Base-by-base conservation (phyloP, 2,888 invertebrate genomes). In the Ennomos fuscantarius region DNA sequence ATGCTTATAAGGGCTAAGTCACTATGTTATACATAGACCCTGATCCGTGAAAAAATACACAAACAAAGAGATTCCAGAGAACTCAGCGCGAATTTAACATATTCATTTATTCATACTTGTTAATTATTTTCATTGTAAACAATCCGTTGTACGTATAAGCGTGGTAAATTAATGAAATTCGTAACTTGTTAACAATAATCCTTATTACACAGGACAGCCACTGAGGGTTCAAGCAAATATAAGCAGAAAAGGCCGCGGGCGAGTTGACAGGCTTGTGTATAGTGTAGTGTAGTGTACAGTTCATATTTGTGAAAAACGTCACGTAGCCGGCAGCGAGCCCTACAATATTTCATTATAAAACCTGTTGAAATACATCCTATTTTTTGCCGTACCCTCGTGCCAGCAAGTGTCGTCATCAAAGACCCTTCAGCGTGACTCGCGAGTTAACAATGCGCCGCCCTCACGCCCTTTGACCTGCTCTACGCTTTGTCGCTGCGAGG, bases 391-490 rank as follows among this genome's bases (percentile, higher is more conserved):
- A 67, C 68, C 70, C 66, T 68, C 70, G 66, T 69, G 59, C 73
- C 64, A 68, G 73, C 79, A 78, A 82, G 82, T 82, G 82, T 81
- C 79, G 79, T 86, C 88, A 87, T 86, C 83, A 86, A 86, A 86
- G 84, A 84, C 86, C 82, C 88, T 89, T 79, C 79, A 86, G 81
- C 81, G 78, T 79, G 85, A 84, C 82, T 85, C 86, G 84, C 80
- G 81, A 83, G 87, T 84, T 90, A 90, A 90, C 90, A 91, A 90
- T 89, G 89, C 82, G 78, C 78, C 78, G 74, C 69, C 74, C 83
- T 62, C 81, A 71, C 80, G 81, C 87, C 83, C 89, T 89, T 83
- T 89, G 90, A 89, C 89, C 90, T 78, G 87, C 80, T 79, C 78
- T 78, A 78, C 79, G 83, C 89, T 89, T 87, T 87, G 88, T 87